phyloP scores from a whole-genome alignment of 1,140 invertebrate genomes.

The Caenorhabditis latens region DNA sequence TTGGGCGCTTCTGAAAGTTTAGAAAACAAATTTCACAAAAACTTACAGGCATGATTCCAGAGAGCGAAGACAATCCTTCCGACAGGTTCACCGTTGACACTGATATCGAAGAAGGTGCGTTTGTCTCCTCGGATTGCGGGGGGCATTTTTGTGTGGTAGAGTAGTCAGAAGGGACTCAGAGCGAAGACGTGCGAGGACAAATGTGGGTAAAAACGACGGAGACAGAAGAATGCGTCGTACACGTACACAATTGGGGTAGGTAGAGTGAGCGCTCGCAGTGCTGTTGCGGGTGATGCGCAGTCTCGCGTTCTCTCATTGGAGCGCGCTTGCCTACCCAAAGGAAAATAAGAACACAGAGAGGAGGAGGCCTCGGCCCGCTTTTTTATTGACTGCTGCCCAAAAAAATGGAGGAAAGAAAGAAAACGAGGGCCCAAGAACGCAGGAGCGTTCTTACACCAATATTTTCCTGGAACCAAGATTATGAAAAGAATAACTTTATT shows the following conservation, averaged over 20 bases:
- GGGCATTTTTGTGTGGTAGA: neutral
- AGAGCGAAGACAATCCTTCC: constrained; percentile 92
- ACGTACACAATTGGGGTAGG: no score
- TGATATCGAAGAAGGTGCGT: constrained; percentile 71
- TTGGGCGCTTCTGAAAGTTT: neutral
- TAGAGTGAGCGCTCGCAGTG: no score
- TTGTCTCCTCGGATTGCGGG: neutral
- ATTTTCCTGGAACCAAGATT: no score
- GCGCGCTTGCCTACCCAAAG: no score
- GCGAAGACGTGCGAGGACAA: neutral
- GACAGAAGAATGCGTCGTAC: neutral
- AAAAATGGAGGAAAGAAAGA: no score
- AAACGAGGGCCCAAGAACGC: no score
- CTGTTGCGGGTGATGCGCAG: no score
- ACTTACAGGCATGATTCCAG: constrained; percentile 86
- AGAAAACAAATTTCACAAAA: neutral
- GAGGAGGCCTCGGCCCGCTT: no score
- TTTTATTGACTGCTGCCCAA: no score
- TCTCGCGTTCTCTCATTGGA: no score
- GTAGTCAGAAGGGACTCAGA: neutral
- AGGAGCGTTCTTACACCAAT: no score
- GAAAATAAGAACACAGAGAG: no score
- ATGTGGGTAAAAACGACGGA: neutral
- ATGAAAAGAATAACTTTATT: neutral
- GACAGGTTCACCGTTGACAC: constrained; percentile 82